These are phyloP conservation scores for Chironomus tentans DNA, from an alignment of 2,888 invertebrate genomes.

Conservation along the genomic window DNA sequence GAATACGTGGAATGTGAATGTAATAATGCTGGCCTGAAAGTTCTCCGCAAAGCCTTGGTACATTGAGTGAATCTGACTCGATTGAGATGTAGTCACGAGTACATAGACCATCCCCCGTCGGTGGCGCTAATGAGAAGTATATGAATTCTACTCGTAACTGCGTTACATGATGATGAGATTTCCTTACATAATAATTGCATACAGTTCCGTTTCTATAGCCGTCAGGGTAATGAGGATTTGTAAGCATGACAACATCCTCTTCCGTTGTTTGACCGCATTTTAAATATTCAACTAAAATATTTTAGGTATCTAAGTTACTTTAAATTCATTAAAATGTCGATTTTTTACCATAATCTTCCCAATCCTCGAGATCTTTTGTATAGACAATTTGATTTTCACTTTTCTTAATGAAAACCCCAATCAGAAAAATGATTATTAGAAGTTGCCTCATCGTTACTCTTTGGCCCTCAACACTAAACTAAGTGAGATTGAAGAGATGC, in stretches of 20 bases:
- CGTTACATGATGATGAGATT: conserved; percentile 42
- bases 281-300: conserved; percentile 50
- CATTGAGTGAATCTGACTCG: conserved; percentile 55
- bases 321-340: neutral
- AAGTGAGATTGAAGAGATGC: neutral
- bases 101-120: conserved; percentile 64
- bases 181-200: neutral
- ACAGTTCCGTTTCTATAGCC: conserved; percentile 54
- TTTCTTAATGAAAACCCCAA: neutral
- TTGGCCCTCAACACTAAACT: neutral
- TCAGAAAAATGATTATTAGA: neutral
- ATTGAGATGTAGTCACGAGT: conserved; percentile 59
- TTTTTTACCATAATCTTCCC: neutral
- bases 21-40: conserved; percentile 72
- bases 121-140: conserved; percentile 61
- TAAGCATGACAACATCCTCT: conserved; percentile 76
- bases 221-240: conserved; percentile 65
- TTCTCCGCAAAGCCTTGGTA: conserved; percentile 68
- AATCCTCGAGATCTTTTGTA: neutral
- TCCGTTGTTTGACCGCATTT: conserved; percentile 61
- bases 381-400: neutral
- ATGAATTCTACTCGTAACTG: conserved; percentile 71
- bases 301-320: neutral
- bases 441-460: neutral
- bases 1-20: conserved; percentile 43